Evolutionary conservation across 2,888 invertebrate species (phyloP), one percentile per base, ranked within the genome.

Genomic region (Lypha dubia): DNA sequence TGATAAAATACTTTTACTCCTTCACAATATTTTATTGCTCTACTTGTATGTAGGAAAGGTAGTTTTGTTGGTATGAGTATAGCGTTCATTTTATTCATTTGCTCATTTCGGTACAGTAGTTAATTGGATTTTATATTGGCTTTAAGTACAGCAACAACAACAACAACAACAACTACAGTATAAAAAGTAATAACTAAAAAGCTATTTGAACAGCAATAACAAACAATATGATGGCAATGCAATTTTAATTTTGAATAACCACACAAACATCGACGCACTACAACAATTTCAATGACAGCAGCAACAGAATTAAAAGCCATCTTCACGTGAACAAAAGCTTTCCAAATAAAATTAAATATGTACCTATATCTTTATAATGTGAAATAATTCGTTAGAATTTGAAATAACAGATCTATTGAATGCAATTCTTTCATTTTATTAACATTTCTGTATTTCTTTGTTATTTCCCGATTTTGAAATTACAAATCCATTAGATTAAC

Each of bases 181-280:
- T 13, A 51, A 56, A 56, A 32, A 44, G 24, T 62, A 71, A 70
- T 62, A 83, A 65, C 65, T 44, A 76, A 65, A 80, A 65, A 73
- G 58, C 89, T 88, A 89, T 73, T 71, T 75, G 44, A 41, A 58
- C 8, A 74, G 75, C 79, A 79, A 70, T 75, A 80, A 84, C 79
- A 84, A 80, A 83, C 75, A 83, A 70, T 80, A 53, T 51, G 51
- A 70, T 88, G 88, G 88, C 88, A 89, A 89, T 90, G 90, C 88
- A 90, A 90, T 90, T 90, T 90, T 89, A 89, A 90, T 90, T 89
- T 89, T 88, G 76, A 65, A 44, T 24, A 63, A 44, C 79, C 82
- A 79, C 70, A 80, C 44, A 62, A 38, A 65, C n/a, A 58, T 68
- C 24, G 15, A 44, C 44, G 17, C 46, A 35, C 58, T 49, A 38